A percentile compares a stretch with the other conserved stretches of the same genome.
These are phyloP conservation scores for Hephaestus fuliginosus DNA, from an alignment of 2,797 vertebrate species.

Conservation along the genomic window DNA sequence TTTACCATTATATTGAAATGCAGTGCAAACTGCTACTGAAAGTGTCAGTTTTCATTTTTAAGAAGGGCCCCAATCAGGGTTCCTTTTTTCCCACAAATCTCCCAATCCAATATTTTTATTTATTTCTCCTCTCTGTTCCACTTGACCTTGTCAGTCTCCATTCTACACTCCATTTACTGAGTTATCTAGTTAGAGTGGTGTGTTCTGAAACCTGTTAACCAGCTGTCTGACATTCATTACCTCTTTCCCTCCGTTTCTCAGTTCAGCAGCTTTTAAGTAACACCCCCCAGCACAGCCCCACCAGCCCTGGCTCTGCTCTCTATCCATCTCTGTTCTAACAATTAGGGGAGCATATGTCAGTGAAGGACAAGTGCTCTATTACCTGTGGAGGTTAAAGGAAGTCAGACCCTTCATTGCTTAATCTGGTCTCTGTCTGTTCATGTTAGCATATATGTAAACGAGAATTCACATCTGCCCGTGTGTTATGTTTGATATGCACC, in stretches of 20 bases:
- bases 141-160: conserved; percentile 44
- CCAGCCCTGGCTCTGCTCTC: conserved; percentile 6
- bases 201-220: conserved; percentile 47
- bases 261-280: conserved; percentile 43
- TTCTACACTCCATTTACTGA: conserved; percentile 28
- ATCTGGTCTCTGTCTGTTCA: background rate
- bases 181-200: conserved; percentile 36
- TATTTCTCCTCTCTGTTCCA: background rate
- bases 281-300: background rate
- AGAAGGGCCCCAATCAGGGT: background rate
- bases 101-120: background rate
- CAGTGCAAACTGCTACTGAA: background rate
- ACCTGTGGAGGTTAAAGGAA: conserved; percentile 47
- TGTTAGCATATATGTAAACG: background rate
- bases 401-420: conserved; percentile 1
- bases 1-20: background rate
- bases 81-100: too few species aligned
- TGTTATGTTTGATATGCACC: background rate
- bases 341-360: conserved; percentile 43
- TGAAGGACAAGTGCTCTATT: conserved; percentile 41
- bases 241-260: conserved; percentile 25
- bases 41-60: background rate
- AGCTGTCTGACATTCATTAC: conserved; percentile 37
- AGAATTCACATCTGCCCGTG: background rate
- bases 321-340: conserved; percentile 45